These are phyloP conservation scores for Crossoptilon crossoptilon DNA, from an alignment of 2,797 vertebrate genomes.

Conservation along the genomic window DNA sequence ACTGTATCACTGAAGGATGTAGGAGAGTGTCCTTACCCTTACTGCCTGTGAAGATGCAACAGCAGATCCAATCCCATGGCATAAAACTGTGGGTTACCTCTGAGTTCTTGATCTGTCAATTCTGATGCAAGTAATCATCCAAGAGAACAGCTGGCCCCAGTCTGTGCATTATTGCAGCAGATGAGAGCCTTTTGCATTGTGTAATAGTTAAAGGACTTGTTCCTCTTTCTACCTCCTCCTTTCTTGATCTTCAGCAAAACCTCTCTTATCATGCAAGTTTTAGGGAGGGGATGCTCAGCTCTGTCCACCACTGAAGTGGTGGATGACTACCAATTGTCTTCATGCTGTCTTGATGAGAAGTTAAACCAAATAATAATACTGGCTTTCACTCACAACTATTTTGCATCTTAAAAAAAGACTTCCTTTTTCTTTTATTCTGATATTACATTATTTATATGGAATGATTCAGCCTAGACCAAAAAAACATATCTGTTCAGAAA, in stretches of 20 bases:
- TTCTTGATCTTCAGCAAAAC: background rate
- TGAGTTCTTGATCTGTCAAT: background rate
- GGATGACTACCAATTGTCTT: background rate
- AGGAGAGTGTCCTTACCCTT: background rate
- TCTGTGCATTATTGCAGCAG: rapidly evolving
- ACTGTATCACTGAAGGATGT: background rate
- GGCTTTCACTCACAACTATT: background rate
- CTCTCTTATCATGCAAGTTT: background rate
- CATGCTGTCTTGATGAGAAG: background rate
- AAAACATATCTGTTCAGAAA: conserved; percentile 22
- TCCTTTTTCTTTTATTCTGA: background rate
- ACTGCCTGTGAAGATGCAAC: background rate
- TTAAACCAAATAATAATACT: background rate
- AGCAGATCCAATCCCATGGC: background rate
- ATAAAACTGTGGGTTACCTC: background rate
- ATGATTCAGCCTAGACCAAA: background rate
- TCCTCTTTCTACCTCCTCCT: background rate
- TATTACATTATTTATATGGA: background rate
- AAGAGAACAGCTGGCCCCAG: background rate
- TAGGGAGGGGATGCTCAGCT: background rate
- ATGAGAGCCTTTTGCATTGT: background rate
- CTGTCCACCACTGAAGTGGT: rapidly evolving
- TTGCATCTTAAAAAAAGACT: background rate
- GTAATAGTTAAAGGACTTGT: background rate
- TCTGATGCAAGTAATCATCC: background rate